Conservation (phyloP, 2,888 invertebrate genomes). For the Gisinianus flammeolus region DNA sequence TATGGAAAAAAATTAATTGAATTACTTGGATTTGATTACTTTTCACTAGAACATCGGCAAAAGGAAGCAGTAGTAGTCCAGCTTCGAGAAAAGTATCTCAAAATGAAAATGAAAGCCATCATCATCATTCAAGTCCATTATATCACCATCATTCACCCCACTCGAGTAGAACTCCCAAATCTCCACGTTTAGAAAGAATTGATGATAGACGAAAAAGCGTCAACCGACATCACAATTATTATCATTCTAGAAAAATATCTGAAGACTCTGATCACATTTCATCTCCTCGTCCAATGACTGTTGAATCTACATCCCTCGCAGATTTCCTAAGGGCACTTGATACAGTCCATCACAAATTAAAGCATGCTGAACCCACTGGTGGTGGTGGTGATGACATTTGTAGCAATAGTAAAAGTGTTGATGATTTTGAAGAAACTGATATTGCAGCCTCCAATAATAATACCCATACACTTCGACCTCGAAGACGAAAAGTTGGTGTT, state of each 20-base stretch:
- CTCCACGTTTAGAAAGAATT: slow-evolving; percentile 28
- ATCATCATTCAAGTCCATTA: neutral
- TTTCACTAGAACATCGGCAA: slow-evolving; percentile 9
- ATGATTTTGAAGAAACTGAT: slow-evolving; percentile 16
- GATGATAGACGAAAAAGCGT: slow-evolving; percentile 39
- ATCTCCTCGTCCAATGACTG: slow-evolving; percentile 37
- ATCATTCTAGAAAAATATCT: slow-evolving; percentile 46
- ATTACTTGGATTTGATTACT: neutral
- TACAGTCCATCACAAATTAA: slow-evolving; percentile 65
- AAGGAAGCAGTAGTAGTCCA: slow-evolving; percentile 9
- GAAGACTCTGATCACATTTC: slow-evolving; percentile 34
- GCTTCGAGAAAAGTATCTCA: slow-evolving; percentile 41
- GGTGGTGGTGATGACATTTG: slow-evolving; percentile 28
- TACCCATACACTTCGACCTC: neutral
- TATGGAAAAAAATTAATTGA: neutral
- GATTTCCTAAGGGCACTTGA: slow-evolving; percentile 80
- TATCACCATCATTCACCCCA: no score
- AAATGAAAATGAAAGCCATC: slow-evolving; percentile 25
- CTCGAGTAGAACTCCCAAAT: neutral
- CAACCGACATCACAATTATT: slow-evolving; percentile 22
- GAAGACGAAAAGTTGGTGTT: slow-evolving; percentile 52
- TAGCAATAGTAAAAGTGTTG: slow-evolving; percentile 29
- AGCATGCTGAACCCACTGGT: slow-evolving; percentile 30
- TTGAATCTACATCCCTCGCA: slow-evolving; percentile 82
- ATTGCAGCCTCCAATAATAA: neutral